phyloP scores from a whole-genome alignment of 2,113 vertebrate species.

The Laterallus jamaicensis region DNA sequence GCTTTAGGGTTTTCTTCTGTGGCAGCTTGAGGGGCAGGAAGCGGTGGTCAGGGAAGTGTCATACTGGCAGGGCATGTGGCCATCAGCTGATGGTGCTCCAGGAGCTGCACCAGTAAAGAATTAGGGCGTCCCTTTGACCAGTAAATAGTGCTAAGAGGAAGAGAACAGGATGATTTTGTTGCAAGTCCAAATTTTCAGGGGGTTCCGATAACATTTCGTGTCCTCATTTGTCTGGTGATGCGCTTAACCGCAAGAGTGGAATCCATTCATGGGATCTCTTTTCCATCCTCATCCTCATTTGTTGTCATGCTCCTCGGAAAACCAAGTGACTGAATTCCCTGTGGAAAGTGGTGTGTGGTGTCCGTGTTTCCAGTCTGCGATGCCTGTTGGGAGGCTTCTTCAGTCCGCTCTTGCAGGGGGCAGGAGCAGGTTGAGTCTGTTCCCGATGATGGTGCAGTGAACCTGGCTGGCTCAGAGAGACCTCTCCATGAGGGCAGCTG shows the following conservation, averaged over 20 bases:
- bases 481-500: neutral
- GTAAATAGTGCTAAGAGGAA: neutral
- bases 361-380: constrained; percentile 15
- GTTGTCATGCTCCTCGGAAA: neutral
- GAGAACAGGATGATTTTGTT: neutral
- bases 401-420: neutral
- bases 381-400: constrained; percentile 8
- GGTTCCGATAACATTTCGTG: neutral
- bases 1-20: neutral
- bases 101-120: neutral
- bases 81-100: neutral
- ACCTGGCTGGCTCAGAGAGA: neutral
- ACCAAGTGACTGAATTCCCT: neutral
- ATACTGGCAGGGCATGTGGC: neutral
- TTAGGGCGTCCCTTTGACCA: neutral
- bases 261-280: neutral
- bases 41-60: neutral
- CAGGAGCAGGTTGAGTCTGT: neutral
- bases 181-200: neutral
- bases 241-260: neutral
- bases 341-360: constrained; percentile 25
- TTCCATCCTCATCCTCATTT: constrained; percentile 50
- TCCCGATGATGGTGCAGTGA: neutral
- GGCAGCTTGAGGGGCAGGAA: neutral
- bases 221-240: constrained; percentile 32